A percentile compares a stretch with the other conserved stretches of the same genome.
These are phyloP conservation scores for Agrochola circellaris DNA, from an alignment of 2,888 invertebrate genomes.

Conservation along the genomic window DNA sequence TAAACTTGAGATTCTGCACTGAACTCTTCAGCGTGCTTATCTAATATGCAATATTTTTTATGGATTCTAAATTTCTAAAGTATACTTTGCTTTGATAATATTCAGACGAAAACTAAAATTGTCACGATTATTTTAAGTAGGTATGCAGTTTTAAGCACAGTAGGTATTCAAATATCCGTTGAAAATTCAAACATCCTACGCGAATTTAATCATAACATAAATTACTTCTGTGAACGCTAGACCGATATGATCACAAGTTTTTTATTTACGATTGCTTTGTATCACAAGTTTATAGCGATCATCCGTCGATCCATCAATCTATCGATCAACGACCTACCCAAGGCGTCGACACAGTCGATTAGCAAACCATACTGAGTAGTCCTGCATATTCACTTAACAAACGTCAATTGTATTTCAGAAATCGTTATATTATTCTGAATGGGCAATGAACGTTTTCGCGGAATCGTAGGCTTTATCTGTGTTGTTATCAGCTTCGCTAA, in stretches of 20 bases:
- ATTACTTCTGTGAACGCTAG: not conserved
- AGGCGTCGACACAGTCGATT: conserved; percentile 5
- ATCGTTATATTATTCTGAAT: conserved; percentile 48
- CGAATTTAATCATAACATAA: conserved; percentile 15
- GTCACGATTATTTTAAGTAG: conserved; percentile 11
- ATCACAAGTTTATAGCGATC: not conserved
- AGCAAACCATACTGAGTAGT: conserved; percentile 16
- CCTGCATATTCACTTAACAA: conserved; percentile 24
- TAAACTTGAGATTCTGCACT: not conserved
- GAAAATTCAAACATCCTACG: not conserved
- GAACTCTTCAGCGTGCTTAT: not conserved
- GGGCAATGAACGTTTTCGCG: conserved; percentile 56
- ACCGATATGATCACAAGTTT: not conserved
- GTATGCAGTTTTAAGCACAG: not conserved
- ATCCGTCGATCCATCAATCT: conserved; percentile 23
- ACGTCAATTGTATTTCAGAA: conserved; percentile 42
- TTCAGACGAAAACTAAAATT: not conserved
- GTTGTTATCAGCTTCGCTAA: conserved; percentile 65
- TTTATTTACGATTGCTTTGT: not conserved
- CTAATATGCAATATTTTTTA: not conserved
- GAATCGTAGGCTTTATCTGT: conserved; percentile 65
- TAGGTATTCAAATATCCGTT: conserved; percentile 5
- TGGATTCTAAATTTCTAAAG: not conserved
- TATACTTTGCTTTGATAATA: not conserved
- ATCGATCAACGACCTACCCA: conserved; percentile 37